Evolutionary conservation across 2,888 invertebrate species (phyloP).

Genomic region (Platycheirus rosarum): DNA sequence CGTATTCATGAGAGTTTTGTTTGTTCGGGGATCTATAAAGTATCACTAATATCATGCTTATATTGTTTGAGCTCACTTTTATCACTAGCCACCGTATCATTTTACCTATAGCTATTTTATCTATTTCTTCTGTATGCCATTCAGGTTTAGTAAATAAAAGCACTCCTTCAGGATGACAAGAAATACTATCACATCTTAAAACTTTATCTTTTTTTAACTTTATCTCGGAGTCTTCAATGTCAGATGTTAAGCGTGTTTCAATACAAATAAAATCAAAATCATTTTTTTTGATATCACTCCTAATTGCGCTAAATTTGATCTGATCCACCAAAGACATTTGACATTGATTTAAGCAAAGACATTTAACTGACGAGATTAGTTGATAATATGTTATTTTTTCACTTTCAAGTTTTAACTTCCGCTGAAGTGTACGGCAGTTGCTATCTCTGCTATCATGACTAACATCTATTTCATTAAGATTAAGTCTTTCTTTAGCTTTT

Average conservation of each 20-base stretch:
- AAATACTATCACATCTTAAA: neutral
- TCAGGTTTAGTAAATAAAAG: neutral
- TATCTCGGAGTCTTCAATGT: too few species aligned
- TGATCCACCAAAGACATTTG: neutral
- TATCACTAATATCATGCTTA: neutral
- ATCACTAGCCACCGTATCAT: neutral
- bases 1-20: too few species aligned
- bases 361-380: neutral
- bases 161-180: neutral
- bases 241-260: neutral
- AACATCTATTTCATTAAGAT: neutral
- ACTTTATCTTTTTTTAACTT: neutral
- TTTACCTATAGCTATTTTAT: neutral
- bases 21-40: neutral
- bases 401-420: conserved; percentile 3
- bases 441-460: too few species aligned
- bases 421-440: too few species aligned
- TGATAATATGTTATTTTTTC: conserved; percentile 7
- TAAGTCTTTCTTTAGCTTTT: neutral
- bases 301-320: neutral
- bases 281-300: neutral
- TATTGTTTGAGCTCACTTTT: too few species aligned
- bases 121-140: neutral
- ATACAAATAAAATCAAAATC: neutral
- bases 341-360: neutral